Base-by-base conservation (phyloP, 2,797 vertebrate species). In the Dendrocincla tyrannina region DNA sequence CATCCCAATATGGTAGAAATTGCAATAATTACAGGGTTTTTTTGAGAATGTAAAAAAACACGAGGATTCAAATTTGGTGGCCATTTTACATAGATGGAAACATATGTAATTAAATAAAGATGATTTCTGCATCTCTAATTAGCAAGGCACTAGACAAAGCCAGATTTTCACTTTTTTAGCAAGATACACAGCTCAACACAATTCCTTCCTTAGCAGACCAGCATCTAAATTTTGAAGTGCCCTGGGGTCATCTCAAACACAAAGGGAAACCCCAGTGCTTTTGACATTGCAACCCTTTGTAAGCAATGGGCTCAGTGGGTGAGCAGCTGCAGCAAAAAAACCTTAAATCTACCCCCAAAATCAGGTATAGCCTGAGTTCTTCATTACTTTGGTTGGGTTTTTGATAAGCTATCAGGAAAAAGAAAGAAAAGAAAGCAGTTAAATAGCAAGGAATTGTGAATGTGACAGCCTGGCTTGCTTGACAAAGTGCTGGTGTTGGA, bases 401-500 rank as follows among this genome's bases (percentile, higher is more conserved):
- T 75, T 39, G 4, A 63, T 17, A 86, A 49, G 16, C n/a, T 50
- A 17, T 28, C 13, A 50, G 53, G 37, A 69, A 84, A 76, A 83
- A 77, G 16, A 32, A 56, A 33, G 42, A 50, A 59, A 73, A 35
- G 7, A 46, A 1, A 81, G 50, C 42, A 39, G 30, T 52, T 33
- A 32, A 47, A 23, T 22, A 87, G 50, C 85, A 76, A 84, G 53
- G 66, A 75, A 41, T 88, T 75, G 28, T 13, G 30, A 78, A 69
- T 0, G 0, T 0, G 1, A 66, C 0, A 0, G n/a, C 23, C 23
- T 41, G 62, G 47, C 35, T 59, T 10, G 24, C 53, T 75, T 7
- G 3, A 50, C 46, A 13, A 63, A 80, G 49, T 19, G 42, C 76
- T 58, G 50, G 2, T 9, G 15, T 44, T 23, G 46, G 56, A 27